Base-by-base conservation (phyloP, 1,140 invertebrate species). In the Drosophila teissieri region DNA sequence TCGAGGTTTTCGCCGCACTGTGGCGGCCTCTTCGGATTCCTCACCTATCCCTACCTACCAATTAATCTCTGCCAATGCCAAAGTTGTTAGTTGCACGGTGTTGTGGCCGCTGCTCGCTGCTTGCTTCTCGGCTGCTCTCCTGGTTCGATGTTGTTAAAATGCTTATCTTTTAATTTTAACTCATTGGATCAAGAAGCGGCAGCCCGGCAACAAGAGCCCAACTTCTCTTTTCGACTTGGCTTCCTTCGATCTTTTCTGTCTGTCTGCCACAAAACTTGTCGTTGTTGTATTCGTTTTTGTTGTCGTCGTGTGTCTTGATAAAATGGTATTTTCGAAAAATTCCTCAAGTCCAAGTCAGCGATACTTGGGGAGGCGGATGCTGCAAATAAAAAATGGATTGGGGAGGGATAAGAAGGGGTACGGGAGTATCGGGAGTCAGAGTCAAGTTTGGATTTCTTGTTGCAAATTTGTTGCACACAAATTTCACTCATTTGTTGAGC, bases 61-160 rank as follows among this genome's bases (percentile, higher is more conserved):
- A 90, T 90, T 90, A 90, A 90, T 90, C 88, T 90, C 86, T 90
- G 88, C 88, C 88, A 90, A 90, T 90, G 88, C 88, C 88, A 90
- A 90, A 91, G 88, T 90, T 90, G 88, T 90, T 90, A 90, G 82
- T 90, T 86, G 84, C 84, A 89, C 80, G 83, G 82, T 88, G 73
- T 68, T 68, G 73, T 4, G 42, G 42, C 8, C 39, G 39, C 14
- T n/a, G 39, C 39, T 42, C 27, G n/a, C n/a, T 40, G 4, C 39
- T 24, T 2, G 40, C 39, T 15, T 0, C 39, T 15, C 45, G 70
- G 51, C 62, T 72, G 52, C 54, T 73, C 57, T 80, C 65, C 68
- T 69, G 65, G 61, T 81, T 56, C 73, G 67, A 80, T 78, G 79
- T 83, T 82, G 79, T 91, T 91, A 82, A 90, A 80, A 91, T 91